phyloP scores from a whole-genome alignment of 1,140 invertebrate genomes.

The Lerema accius region DNA sequence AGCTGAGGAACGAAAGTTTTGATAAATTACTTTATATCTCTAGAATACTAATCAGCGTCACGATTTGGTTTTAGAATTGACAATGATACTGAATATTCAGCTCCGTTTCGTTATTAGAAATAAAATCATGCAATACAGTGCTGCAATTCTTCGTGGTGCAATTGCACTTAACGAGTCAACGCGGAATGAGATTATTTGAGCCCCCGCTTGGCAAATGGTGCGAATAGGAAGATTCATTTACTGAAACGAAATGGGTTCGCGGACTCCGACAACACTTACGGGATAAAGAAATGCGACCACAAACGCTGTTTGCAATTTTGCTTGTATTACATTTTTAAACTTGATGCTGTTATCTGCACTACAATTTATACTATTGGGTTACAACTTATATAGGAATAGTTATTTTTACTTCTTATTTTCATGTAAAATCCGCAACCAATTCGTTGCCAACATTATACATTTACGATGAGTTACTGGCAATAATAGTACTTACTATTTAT shows the following conservation, averaged over 20 bases:
- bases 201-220: conserved; percentile 39
- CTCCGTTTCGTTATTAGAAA: background rate
- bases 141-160: conserved; percentile 23
- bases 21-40: conserved; percentile 6
- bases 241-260: conserved; percentile 36
- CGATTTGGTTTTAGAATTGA: background rate
- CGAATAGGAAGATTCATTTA: conserved; percentile 52
- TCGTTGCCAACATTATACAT: too few species aligned
- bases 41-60: background rate
- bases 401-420: too few species aligned
- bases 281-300: conserved; percentile 19
- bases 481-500: too few species aligned
- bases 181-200: conserved; percentile 50
- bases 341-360: background rate
- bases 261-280: conserved; percentile 21
- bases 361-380: background rate
- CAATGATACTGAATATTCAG: background rate
- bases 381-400: too few species aligned
- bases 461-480: too few species aligned
- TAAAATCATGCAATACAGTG: background rate
- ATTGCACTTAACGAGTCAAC: conserved; percentile 51
- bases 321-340: background rate
- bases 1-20: background rate
- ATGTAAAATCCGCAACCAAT: too few species aligned
- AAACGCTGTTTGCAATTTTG: background rate